Evolutionary conservation across 2,888 invertebrate species (phyloP), one percentile per base, ranked within the genome.

Genomic region (Tiliacea aurago): DNA sequence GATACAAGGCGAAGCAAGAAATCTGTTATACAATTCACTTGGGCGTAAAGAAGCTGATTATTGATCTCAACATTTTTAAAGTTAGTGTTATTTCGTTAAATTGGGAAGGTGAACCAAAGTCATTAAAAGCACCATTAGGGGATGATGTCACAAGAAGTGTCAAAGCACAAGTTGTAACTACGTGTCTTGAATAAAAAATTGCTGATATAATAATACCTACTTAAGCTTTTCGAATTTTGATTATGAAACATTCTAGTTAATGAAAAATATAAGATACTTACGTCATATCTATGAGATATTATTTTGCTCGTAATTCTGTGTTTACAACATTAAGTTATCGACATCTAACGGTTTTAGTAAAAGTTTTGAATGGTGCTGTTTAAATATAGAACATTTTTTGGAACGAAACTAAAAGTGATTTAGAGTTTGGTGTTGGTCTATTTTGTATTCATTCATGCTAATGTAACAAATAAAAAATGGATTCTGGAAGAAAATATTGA

Each of bases 11-110:
- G 86, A 86, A 91, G 91, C 91, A 90, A 91, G 92, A 93, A 91
- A 93, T 92, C 89, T 86, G 90, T 94, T 94, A 93, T 93, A 93
- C 92, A 94, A 94, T 90, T 86, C 84, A 83, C 43, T 86, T 88
- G 88, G 88, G 87, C 89, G 88, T 90, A 89, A 81, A 85, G 55
- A 80, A 74, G 73, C 78, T 82, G 74, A 81, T 85, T 81, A 80
- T 84, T 77, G 43, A 80, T 87, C 85, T 77, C 66, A 64, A 76
- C 68, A 85, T 86, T 85, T 73, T 77, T 84, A 58, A 55, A 67
- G 59, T 67, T 64, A 11, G 53, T 67, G 28, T 59, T 70, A 59
- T 78, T 67, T 66, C 10, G 33, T 53, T 53, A 51, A 58, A 59
- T 23, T 55, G 4, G 9, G 53, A 51, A 59, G 33, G 28, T 33